Percentiles rank a stretch among this genome's conserved stretches.
These are phyloP conservation scores for Aethina tumida DNA, from an alignment of 1,140 invertebrate genomes.

Conservation along the genomic window DNA sequence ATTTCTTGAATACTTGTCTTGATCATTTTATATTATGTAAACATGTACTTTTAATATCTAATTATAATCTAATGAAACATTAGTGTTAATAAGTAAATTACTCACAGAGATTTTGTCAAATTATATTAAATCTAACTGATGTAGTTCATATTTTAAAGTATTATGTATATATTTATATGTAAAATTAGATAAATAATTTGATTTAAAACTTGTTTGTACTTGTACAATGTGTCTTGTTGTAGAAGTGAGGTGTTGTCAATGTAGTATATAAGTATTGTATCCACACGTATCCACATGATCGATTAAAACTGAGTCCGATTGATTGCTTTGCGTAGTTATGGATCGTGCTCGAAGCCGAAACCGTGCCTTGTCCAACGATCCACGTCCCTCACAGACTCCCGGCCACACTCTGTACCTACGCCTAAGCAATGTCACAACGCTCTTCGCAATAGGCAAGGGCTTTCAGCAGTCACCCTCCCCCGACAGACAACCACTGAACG, in stretches of 20 bases:
- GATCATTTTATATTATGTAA: too few species aligned
- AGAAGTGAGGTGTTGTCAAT: too few species aligned
- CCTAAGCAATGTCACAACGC: conserved; percentile 41
- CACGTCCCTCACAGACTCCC: conserved; percentile 43
- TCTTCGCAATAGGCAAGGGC: conserved; percentile 44
- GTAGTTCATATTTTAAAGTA: background rate
- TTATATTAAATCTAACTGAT: background rate
- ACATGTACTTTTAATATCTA: too few species aligned
- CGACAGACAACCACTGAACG: background rate
- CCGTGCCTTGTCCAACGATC: conserved; percentile 61
- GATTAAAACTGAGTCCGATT: conserved; percentile 3
- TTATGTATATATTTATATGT: too few species aligned
- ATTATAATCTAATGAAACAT: too few species aligned
- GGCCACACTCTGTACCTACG: conserved; percentile 42
- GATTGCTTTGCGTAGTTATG: conserved; percentile 51
- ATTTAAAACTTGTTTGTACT: background rate
- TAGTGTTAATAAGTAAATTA: too few species aligned
- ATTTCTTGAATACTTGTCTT: too few species aligned
- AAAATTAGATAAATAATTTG: background rate
- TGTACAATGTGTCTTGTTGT: too few species aligned
- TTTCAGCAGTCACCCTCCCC: conserved; percentile 1
- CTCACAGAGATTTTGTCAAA: conserved; percentile 1
- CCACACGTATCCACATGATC: background rate
- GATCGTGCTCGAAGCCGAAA: conserved; percentile 59
- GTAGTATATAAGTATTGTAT: too few species aligned